phyloP scores from a whole-genome alignment of 2,888 invertebrate species.

The Amphipyra tragopoginis region DNA sequence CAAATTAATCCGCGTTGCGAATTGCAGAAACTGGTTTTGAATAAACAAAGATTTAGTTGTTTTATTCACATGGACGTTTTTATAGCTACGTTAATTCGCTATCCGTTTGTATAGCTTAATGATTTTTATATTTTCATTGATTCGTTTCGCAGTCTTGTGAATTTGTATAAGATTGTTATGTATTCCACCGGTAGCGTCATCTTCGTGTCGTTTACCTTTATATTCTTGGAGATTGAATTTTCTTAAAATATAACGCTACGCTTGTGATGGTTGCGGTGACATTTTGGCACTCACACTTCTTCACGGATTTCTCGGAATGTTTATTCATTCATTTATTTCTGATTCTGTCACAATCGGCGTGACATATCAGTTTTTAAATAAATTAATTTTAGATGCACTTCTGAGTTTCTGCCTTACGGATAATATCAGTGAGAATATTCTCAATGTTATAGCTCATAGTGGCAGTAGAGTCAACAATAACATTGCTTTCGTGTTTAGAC shows the following conservation, averaged over 20 bases:
- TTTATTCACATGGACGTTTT: constrained; percentile 40
- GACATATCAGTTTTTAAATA: constrained; percentile 23
- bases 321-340: constrained; percentile 52
- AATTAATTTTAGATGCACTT: neutral
- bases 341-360: constrained; percentile 12
- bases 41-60: constrained; percentile 56
- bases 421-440: no score
- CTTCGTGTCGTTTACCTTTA: constrained; percentile 72
- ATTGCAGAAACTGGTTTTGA: constrained; percentile 57
- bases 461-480: constrained; percentile 8
- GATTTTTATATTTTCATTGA: constrained; percentile 22
- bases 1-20: constrained; percentile 53
- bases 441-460: no score
- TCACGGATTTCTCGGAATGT: constrained; percentile 60
- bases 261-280: constrained; percentile 58
- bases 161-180: constrained; percentile 25
- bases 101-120: constrained; percentile 21
- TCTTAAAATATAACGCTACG: constrained; percentile 64
- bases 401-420: no score
- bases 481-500: constrained; percentile 10
- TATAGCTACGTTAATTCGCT: constrained; percentile 24
- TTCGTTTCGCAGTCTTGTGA: constrained; percentile 52
- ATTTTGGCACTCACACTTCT: constrained; percentile 66
- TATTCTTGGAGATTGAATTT: constrained; percentile 67
- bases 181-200: constrained; percentile 25